Evolutionary conservation across 2,797 vertebrate species (phyloP), one percentile per base, ranked within the genome.

Genomic region (Rhyacichthys aspro): DNA sequence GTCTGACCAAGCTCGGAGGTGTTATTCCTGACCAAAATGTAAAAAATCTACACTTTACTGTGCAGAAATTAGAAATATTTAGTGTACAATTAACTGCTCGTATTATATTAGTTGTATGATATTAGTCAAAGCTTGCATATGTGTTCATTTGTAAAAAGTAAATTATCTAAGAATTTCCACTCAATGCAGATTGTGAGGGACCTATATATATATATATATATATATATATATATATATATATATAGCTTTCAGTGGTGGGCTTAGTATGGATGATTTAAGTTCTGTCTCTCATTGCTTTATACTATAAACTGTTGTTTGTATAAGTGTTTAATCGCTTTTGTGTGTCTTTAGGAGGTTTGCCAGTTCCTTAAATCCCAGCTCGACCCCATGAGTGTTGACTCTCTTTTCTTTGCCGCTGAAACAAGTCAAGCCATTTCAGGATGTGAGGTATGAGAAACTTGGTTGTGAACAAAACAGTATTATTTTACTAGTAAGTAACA

Each of bases 331-430:
- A 42, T 8, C 10, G 9, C 5, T 1, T 43, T 52, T 32, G 41
- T 63, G 3, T 52, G 8, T 52, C 43, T 62, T 1, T 65, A 99
- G 98, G 92, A 91, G 41, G 94, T 95, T 0, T 99, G 98, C 68
- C 90, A 76, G 44, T 98, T 96, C 72, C 82, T 99, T 61, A 96
- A 94, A 68, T 94, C 96, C 41, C 94, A 95, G 0, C 80, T 97
- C 2, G 96, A 99, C 54, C 85, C 93, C 43, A 91, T 83, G 11
- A 97, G 88, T 1, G 79, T 99, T 3, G 96, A 99, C 76, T 97
- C 96, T 0, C 84, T 99, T 16, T 99, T 98, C 86, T 98, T 96
- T 9, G 95, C 95, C 8, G 93, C 95, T 15, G 95, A 97, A 74
- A 85, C 95, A 78, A 96, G 95, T 83, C 91, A 92, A 38, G 91